Percentiles rank a stretch among this genome's conserved stretches.
Conservation (phyloP, 2,113 vertebrate species). For the Podiceps cristatus region DNA sequence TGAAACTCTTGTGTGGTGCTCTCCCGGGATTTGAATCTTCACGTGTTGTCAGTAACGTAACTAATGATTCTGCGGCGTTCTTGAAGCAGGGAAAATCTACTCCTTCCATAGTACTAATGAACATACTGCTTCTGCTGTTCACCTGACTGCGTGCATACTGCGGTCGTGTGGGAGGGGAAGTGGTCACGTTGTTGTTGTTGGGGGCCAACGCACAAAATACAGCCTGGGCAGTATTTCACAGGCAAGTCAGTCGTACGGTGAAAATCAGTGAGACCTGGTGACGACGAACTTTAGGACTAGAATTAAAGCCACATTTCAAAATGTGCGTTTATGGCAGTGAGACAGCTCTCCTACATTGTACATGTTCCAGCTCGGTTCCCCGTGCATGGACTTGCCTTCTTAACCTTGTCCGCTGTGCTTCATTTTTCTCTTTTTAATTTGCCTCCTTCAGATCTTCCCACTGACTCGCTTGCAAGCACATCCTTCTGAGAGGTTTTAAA, state of each 20-base stretch:
- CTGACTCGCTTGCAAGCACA: not conserved
- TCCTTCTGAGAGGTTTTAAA: not conserved
- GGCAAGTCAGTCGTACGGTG: not conserved
- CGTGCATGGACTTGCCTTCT: not conserved
- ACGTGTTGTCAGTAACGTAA: accelerated
- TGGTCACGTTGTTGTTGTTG: not conserved
- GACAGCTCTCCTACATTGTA: not conserved
- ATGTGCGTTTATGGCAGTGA: not conserved
- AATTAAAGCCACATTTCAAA: not conserved
- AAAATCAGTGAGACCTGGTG: not conserved
- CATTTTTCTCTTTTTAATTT: not conserved
- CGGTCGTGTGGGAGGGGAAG: not conserved
- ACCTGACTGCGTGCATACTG: not conserved
- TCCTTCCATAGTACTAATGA: not conserved
- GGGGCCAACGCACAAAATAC: not conserved
- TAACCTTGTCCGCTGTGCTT: not conserved
- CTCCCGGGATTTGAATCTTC: not conserved
- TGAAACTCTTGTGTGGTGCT: not conserved
- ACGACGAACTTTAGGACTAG: not conserved
- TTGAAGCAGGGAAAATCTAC: not conserved
- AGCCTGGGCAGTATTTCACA: not conserved
- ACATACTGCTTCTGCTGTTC: not conserved
- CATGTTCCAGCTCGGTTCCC: not conserved
- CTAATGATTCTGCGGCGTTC: not conserved
- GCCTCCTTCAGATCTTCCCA: not conserved